phyloP scores from a whole-genome alignment of 2,888 invertebrate species.

The Thymelicus acteon region DNA sequence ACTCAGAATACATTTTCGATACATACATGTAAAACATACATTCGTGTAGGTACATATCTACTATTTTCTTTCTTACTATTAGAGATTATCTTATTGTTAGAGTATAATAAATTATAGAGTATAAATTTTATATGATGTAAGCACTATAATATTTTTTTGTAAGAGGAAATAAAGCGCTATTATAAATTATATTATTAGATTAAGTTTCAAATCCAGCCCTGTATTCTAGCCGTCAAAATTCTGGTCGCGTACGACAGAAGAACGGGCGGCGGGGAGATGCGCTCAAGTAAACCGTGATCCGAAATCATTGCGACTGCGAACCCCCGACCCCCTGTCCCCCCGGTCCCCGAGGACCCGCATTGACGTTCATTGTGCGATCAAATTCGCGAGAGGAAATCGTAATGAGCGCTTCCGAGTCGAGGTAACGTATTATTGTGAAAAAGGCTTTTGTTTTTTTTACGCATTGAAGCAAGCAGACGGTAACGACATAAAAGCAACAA shows the following conservation, averaged over 20 bases:
- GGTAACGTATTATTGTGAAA: not conserved
- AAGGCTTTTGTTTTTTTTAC: not conserved
- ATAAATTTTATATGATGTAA: too few species aligned
- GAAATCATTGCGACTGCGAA: constrained; percentile 51
- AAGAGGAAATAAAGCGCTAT: too few species aligned
- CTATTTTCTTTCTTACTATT: too few species aligned
- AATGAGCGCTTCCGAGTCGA: constrained; percentile 10
- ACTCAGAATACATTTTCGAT: too few species aligned
- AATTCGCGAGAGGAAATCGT: constrained; percentile 24
- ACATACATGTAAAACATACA: too few species aligned
- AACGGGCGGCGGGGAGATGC: constrained; percentile 74
- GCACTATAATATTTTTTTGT: too few species aligned
- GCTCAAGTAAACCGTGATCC: constrained; percentile 71
- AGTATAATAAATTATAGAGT: too few species aligned
- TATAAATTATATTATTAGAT: not conserved
- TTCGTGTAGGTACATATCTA: too few species aligned
- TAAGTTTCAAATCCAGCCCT: constrained; percentile 54
- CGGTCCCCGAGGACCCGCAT: not conserved
- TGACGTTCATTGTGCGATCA: constrained; percentile 48
- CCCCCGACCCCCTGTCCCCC: constrained; percentile 39
- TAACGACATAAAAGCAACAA: not conserved
- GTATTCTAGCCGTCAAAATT: constrained; percentile 55
- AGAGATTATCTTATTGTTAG: not conserved
- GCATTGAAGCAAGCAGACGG: not conserved
- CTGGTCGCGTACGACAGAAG: constrained; percentile 66